A percentile compares a stretch with the other conserved stretches of the same genome.
These are phyloP conservation scores for Crocidura indochinensis DNA, from an alignment of 2,797 vertebrate species.

Conservation along the genomic window DNA sequence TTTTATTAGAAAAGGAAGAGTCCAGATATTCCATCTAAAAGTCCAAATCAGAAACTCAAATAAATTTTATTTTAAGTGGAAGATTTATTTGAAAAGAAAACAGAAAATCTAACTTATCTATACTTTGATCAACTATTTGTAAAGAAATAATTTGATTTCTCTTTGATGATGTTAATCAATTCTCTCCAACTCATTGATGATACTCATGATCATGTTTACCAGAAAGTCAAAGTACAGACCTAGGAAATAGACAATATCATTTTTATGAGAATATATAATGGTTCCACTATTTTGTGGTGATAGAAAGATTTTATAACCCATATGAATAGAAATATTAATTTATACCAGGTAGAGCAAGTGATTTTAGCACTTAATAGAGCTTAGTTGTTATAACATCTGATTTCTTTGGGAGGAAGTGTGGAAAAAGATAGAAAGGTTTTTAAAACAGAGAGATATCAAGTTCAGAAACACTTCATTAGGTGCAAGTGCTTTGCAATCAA, in stretches of 20 bases:
- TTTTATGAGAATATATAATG: not conserved
- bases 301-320: slow-evolving; percentile 19
- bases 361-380: slow-evolving; percentile 49
- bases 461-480: slow-evolving; percentile 71
- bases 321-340: slow-evolving; percentile 24
- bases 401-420: slow-evolving; percentile 57
- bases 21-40: not conserved
- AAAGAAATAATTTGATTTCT: slow-evolving; percentile 22
- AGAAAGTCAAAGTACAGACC: too few species aligned
- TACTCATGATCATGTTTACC: not conserved
- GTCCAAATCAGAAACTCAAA: not conserved
- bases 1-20: not conserved
- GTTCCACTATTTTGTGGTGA: not conserved
- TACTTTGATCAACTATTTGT: slow-evolving; percentile 12
- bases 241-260: not conserved
- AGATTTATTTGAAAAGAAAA: slow-evolving; percentile 37
- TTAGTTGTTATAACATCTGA: slow-evolving; percentile 51
- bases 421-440: slow-evolving; percentile 48
- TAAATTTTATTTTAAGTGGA: slow-evolving; percentile 61
- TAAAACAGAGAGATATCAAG: slow-evolving; percentile 58
- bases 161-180: not conserved
- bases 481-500: slow-evolving; percentile 63
- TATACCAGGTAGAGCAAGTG: not conserved
- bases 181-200: not conserved
- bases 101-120: slow-evolving; percentile 18